Evolutionary conservation across 1,140 invertebrate genomes (phyloP).

Genomic region (Neomicropteryx cornuta): DNA sequence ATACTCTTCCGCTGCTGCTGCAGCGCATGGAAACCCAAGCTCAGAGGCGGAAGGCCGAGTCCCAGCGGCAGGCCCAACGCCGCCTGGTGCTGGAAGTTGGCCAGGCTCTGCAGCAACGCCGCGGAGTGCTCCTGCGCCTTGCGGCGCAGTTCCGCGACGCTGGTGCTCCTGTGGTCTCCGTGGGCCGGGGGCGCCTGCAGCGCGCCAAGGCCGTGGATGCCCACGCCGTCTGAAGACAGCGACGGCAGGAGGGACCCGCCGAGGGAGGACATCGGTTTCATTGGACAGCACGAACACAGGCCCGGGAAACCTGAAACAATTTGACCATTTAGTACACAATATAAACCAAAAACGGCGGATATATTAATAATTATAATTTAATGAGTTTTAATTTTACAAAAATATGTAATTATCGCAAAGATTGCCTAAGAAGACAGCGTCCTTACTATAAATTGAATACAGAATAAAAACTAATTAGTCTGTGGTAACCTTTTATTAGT

Average conservation of each 20-base stretch:
- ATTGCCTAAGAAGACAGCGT: no score
- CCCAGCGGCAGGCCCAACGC: constrained; percentile 44
- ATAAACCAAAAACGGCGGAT: constrained; percentile 13
- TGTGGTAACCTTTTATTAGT: no score
- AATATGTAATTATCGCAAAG: no score
- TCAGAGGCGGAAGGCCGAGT: constrained; percentile 36
- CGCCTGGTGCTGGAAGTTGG: constrained; percentile 40
- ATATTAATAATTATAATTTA: neutral
- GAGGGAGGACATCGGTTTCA: constrained; percentile 48
- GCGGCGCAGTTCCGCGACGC: constrained; percentile 73
- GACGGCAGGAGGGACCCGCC: constrained; percentile 22
- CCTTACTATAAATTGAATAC: no score
- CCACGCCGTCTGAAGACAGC: constrained; percentile 20
- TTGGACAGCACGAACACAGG: constrained; percentile 66
- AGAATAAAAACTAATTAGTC: no score
- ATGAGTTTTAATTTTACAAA: no score
- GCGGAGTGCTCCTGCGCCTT: constrained; percentile 88
- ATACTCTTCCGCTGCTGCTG: constrained; percentile 39
- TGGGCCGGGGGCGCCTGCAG: constrained; percentile 24
- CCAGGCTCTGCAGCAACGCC: constrained; percentile 63
- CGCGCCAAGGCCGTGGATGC: constrained; percentile 20
- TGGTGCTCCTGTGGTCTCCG: constrained; percentile 57
- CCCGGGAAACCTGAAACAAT: constrained; percentile 49
- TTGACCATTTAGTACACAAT: constrained; percentile 7
- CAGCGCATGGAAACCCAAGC: constrained; percentile 33